A percentile compares a stretch with the other conserved stretches of the same genome.
phyloP scores from a whole-genome alignment of 2,888 invertebrate genomes.

The Nowickia ferox region DNA sequence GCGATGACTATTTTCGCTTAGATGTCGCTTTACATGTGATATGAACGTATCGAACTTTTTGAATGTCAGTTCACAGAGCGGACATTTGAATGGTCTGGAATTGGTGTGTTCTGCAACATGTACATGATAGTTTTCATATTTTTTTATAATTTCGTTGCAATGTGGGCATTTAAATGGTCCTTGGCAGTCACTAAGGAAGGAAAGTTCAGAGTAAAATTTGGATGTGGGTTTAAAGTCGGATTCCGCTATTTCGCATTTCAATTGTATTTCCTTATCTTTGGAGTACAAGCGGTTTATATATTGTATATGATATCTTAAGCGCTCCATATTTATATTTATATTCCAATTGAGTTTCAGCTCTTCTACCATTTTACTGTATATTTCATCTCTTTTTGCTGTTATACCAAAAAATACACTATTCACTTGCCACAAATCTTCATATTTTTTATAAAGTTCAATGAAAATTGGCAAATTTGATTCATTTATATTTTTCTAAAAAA shows the following conservation, averaged over 20 bases:
- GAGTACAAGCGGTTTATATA: conserved; percentile 72
- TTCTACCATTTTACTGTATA: conserved; percentile 45
- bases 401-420: conserved; percentile 61
- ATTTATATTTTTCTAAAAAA: conserved; percentile 57
- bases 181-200: conserved; percentile 58
- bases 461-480: conserved; percentile 53
- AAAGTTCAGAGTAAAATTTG: conserved; percentile 45
- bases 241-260: conserved; percentile 54
- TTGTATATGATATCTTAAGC: conserved; percentile 60
- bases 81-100: conserved; percentile 63
- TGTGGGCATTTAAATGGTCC: conserved; percentile 63
- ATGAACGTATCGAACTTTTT: conserved; percentile 58
- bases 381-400: conserved; percentile 56
- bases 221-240: conserved; percentile 51
- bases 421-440: conserved; percentile 63
- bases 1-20: conserved; percentile 57
- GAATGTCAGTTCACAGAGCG: conserved; percentile 57
- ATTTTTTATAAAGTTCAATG: conserved; percentile 64
- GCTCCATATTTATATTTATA: conserved; percentile 48
- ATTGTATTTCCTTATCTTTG: conserved; percentile 52
- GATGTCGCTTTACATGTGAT: conserved; percentile 66
- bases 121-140: conserved; percentile 64
- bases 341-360: conserved; percentile 60
- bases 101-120: conserved; percentile 67
- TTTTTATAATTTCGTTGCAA: conserved; percentile 61